Percentiles rank a stretch among this genome's conserved stretches.
These are phyloP conservation scores for Hippasteria phrygiana DNA, from an alignment of 53 echinoderm and acorn worm species.

Conservation along the genomic window DNA sequence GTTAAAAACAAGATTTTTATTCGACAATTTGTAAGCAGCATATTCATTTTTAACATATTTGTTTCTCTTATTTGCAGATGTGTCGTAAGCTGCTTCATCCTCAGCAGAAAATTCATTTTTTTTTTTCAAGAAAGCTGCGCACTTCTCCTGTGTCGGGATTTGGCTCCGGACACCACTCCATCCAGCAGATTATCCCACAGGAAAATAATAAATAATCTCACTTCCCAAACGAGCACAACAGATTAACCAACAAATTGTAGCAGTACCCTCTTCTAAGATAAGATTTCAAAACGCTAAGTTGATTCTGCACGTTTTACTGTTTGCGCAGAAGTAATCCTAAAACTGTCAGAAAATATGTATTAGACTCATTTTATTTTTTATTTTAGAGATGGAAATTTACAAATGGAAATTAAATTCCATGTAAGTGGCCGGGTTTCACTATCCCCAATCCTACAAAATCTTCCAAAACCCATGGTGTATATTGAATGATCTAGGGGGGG, in stretches of 20 bases:
- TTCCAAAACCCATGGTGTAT: too few relatives aligned
- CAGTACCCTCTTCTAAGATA: neutral
- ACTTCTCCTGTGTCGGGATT: too few relatives aligned
- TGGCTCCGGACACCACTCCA: too few relatives aligned
- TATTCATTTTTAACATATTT: neutral
- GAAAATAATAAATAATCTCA: neutral
- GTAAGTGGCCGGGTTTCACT: too few relatives aligned
- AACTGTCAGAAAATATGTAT: neutral
- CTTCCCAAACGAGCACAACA: neutral
- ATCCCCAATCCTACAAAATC: too few relatives aligned
- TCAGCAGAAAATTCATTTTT: neutral
- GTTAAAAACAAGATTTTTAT: too few relatives aligned
- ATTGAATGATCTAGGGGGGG: too few relatives aligned
- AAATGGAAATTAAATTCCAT: too few relatives aligned
- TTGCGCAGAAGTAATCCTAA: neutral
- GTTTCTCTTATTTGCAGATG: constrained; percentile 30
- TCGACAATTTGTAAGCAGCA: too few relatives aligned
- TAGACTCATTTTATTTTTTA: too few relatives aligned
- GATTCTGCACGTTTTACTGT: neutral
- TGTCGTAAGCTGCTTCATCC: constrained; percentile 38
- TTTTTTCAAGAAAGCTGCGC: neutral
- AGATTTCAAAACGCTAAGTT: neutral
- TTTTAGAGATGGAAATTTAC: too few relatives aligned
- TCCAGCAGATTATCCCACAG: neutral
- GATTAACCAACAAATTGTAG: neutral